These are phyloP conservation scores for Drosophila auraria DNA, from an alignment of 1,140 invertebrate species.

Conservation along the genomic window DNA sequence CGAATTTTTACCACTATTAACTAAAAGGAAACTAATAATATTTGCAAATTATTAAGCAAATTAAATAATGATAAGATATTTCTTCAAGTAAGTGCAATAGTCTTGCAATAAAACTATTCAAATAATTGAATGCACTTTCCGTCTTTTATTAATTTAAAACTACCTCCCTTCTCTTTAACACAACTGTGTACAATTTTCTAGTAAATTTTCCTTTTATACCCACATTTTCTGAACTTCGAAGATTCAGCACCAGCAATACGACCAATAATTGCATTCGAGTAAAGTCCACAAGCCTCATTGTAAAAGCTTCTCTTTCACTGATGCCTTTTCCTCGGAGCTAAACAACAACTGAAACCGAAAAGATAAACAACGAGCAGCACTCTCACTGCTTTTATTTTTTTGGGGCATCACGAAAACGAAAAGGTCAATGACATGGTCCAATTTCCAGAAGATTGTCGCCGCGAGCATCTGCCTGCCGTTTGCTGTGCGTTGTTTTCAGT, in stretches of 20 bases:
- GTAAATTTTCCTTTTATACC: neutral
- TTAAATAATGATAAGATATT: too few species aligned
- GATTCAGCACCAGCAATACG: neutral
- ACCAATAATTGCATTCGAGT: constrained; percentile 45
- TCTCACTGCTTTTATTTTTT: constrained; percentile 68
- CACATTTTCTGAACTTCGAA: neutral
- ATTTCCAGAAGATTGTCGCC: constrained; percentile 54
- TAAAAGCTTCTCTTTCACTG: constrained; percentile 47
- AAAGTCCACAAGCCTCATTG: constrained; percentile 24
- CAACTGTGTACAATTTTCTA: neutral
- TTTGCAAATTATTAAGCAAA: too few species aligned
- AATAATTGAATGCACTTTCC: neutral
- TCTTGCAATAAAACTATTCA: neutral
- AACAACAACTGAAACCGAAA: constrained; percentile 29
- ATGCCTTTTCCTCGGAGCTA: constrained; percentile 35
- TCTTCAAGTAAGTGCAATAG: neutral
- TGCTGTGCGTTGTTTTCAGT: constrained; percentile 57
- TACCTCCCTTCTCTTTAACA: too few species aligned
- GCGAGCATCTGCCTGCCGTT: constrained; percentile 34
- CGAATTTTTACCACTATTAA: too few species aligned
- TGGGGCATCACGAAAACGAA: constrained; percentile 47
- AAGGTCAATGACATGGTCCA: constrained; percentile 84
- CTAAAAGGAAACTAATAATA: too few species aligned
- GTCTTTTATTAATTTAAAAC: neutral
- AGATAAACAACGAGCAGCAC: constrained; percentile 58